Evolutionary conservation across 2,797 vertebrate species (phyloP).

Genomic region (Tenualosa thibaudeaui): DNA sequence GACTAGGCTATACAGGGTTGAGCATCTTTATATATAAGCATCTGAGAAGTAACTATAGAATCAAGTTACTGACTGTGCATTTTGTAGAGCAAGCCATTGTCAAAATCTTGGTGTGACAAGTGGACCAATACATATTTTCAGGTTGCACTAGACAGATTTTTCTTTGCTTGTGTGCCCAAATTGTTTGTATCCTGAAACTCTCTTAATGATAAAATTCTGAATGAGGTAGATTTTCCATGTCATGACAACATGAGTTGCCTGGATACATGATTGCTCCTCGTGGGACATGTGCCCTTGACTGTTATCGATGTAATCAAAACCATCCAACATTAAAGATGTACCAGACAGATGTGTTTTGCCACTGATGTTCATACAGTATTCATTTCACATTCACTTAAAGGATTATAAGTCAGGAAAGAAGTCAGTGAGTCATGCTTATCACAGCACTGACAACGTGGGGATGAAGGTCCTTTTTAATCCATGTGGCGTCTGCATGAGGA

Average conservation of each 20-base stretch:
- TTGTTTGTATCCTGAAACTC: no score
- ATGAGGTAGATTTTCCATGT: neutral
- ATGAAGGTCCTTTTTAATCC: conserved; percentile 59
- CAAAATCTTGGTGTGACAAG: no score
- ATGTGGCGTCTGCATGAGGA: conserved; percentile 50
- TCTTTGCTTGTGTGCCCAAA: no score
- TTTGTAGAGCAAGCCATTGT: no score
- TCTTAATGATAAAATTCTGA: neutral
- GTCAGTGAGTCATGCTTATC: conserved; percentile 59
- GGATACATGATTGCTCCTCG: neutral
- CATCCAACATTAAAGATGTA: conserved; percentile 56
- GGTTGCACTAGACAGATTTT: no score
- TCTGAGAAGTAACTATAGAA: no score
- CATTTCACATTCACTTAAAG: conserved; percentile 56
- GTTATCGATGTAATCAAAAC: conserved; percentile 10
- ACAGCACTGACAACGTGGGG: conserved; percentile 59
- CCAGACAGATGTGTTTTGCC: conserved; percentile 57
- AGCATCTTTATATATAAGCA: no score
- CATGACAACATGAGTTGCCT: conserved; percentile 16
- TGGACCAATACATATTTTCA: no score
- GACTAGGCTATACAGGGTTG: no score
- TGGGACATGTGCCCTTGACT: neutral
- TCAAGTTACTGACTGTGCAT: no score
- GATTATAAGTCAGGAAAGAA: conserved; percentile 63
- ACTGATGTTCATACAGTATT: conserved; percentile 47